Percentiles rank a stretch among this genome's conserved stretches.
Evolutionary conservation across 2,113 vertebrate genomes (phyloP).

Genomic region (Coryphaenoides rupestris): DNA sequence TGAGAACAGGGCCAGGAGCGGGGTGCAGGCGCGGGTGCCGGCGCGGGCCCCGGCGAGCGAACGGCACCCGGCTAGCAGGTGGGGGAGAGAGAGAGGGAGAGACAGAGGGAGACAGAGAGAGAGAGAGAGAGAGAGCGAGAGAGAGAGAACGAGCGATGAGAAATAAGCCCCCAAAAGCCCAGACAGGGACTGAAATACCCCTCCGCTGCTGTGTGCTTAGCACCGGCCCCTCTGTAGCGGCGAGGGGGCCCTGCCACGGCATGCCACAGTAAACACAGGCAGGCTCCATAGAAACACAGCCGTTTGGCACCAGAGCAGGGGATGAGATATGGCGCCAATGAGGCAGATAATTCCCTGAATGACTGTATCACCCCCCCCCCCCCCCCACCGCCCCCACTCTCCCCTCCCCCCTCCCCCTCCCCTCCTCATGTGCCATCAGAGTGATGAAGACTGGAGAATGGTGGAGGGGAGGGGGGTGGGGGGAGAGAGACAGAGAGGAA

Average conservation of each 20-base stretch:
- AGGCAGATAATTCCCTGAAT: conserved; percentile 69
- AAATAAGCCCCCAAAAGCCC: conserved; percentile 68
- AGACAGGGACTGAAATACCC: conserved; percentile 65
- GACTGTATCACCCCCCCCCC: conserved; percentile 59
- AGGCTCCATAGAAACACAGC: conserved; percentile 62
- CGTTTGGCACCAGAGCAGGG: conserved; percentile 55
- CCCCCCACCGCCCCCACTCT: no score
- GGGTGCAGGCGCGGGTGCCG: no score
- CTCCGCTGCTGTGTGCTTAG: conserved; percentile 62
- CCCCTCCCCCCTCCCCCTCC: no score
- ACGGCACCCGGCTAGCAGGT: conserved; percentile 65
- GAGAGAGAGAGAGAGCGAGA: conserved; percentile 40
- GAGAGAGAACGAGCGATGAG: conserved; percentile 39
- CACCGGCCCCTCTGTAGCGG: conserved; percentile 60
- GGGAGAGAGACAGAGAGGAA: conserved; percentile 18
- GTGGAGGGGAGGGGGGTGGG: conserved; percentile 8
- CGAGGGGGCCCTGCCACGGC: conserved; percentile 55
- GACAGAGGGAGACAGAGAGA: no score
- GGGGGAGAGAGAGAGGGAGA: no score
- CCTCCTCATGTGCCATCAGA: conserved; percentile 53
- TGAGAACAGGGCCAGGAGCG: conserved; percentile 60
- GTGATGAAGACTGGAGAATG: conserved; percentile 31
- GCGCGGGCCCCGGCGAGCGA: conserved; percentile 51
- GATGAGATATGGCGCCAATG: conserved; percentile 66
- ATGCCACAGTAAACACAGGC: conserved; percentile 67